Base-by-base conservation (phyloP, 1,140 invertebrate genomes). In the Tetramorium simillimum region DNA sequence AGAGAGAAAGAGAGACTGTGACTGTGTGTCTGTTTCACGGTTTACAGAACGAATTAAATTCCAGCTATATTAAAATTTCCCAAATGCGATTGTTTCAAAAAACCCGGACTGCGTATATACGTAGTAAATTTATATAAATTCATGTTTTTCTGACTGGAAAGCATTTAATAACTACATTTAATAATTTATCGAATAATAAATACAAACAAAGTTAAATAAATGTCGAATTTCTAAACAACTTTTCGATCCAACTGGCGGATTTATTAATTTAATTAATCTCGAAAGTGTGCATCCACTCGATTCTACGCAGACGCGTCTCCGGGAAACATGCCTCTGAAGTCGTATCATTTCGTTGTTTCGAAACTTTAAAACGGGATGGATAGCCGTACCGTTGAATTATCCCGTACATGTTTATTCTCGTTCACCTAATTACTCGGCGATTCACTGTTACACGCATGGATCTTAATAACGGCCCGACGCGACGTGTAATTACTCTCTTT, bases 401-500 rank as follows among this genome's bases (percentile, higher is more conserved):
- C n/a, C n/a, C 51, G 37, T 33, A 56, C 58, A 24, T 46, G 24
- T 75, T 84, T 60, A 60, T 60, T 60, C 56, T 75, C 14, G 46
- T 49, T 84, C 80, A 73, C 28, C 69, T 75, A 84, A 84, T 84
- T 84, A 84, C 24, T 37, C 21, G 10, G 14, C 53, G 28, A 37
- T 84, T 84, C 80, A 28, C 65, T 81, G 65, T 72, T 81, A 72
- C 49, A 46, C 56, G 53, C 80, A 43, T n/a, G 53, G 53, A 60
- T 84, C 80, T 62, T 84, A 24, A 75, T 75, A 75, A 49, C 53
- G 58, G 14, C 21, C 21, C 53, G 80, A 46, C 80, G 67, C 80
- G 40, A 43, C 40, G 69, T 75, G 40, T 75, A 84, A 84, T 84
- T 84, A 75, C 53, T 84, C 69, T 81, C 49, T 58, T 81, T 84